phyloP scores from a whole-genome alignment of 2,888 invertebrate species.

The Dione juno region DNA sequence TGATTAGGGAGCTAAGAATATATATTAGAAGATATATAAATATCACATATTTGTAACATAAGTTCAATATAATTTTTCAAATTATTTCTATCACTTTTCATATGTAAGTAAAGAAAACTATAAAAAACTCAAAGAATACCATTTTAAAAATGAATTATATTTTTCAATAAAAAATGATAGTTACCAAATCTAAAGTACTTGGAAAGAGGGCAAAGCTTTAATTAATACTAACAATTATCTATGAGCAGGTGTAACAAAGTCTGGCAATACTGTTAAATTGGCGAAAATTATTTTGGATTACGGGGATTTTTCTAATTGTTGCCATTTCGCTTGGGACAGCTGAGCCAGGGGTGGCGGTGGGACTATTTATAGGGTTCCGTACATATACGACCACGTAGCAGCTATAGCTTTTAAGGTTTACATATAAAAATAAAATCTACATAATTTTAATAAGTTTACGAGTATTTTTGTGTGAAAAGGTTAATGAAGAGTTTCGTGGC shows the following conservation, averaged over 20 bases:
- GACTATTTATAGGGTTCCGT: slow-evolving; percentile 17
- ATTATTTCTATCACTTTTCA: no score
- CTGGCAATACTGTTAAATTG: slow-evolving; percentile 70
- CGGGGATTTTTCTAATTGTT: slow-evolving; percentile 73
- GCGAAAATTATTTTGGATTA: slow-evolving; percentile 71
- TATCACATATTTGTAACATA: no score
- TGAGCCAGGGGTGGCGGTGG: slow-evolving; percentile 31
- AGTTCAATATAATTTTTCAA: no score
- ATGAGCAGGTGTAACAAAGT: slow-evolving; percentile 61
- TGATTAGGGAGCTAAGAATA: no score
- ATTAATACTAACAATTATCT: slow-evolving; percentile 40
- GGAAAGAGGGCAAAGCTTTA: slow-evolving; percentile 21
- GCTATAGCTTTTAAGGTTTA: not conserved
- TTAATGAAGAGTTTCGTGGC: no score
- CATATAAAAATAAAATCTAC: no score
- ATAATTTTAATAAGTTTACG: no score
- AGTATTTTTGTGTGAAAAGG: no score
- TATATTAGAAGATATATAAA: no score
- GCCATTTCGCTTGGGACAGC: slow-evolving; percentile 39
- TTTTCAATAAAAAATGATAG: slow-evolving; percentile 13
- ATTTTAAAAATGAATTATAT: no score
- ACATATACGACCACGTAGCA: not conserved
- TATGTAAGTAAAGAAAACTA: no score
- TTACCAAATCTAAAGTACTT: slow-evolving; percentile 14
- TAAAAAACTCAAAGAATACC: no score